A percentile compares a stretch with the other conserved stretches of the same genome.
Conservation (phyloP, 2,113 vertebrate genomes). For the Dendropsophus ebraccatus region DNA sequence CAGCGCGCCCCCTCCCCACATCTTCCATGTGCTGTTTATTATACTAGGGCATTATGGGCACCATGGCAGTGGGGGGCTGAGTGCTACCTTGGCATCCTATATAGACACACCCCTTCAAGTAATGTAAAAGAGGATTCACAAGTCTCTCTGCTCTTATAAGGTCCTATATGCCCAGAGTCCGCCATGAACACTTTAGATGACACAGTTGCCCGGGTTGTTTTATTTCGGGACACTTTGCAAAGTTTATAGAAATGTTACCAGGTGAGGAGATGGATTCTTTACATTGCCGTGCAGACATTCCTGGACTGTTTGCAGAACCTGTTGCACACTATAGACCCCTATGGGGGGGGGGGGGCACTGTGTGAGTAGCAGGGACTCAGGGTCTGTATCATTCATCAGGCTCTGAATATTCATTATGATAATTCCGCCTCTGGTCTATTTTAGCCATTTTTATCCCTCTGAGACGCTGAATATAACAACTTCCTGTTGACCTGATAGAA, state of each 20-base stretch:
- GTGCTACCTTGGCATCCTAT: too few relatives aligned
- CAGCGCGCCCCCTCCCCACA: too few relatives aligned
- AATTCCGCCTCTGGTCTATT: not conserved
- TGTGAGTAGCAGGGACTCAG: not conserved
- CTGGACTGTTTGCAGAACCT: not conserved
- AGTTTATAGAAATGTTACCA: too few relatives aligned
- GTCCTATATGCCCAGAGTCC: not conserved
- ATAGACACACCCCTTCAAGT: too few relatives aligned
- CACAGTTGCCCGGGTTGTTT: not conserved
- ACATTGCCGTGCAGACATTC: too few relatives aligned
- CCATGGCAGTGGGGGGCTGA: too few relatives aligned
- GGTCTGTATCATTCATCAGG: not conserved
- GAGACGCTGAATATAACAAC: constrained; percentile 2
- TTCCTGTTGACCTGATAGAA: constrained; percentile 30
- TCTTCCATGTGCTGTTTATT: too few relatives aligned
- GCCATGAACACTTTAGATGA: not conserved
- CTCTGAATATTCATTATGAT: constrained; percentile 17
- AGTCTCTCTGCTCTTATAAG: not conserved
- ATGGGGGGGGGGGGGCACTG: not conserved
- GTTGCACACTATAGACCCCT: not conserved
- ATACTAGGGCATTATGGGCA: too few relatives aligned
- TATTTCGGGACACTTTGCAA: not conserved
- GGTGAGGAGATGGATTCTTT: too few relatives aligned
- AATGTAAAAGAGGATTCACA: too few relatives aligned
- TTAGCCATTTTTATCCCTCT: not conserved